Percentiles rank a stretch among this genome's conserved stretches.
Conservation (phyloP, 2,888 invertebrate species). For the Diaperis boleti region DNA sequence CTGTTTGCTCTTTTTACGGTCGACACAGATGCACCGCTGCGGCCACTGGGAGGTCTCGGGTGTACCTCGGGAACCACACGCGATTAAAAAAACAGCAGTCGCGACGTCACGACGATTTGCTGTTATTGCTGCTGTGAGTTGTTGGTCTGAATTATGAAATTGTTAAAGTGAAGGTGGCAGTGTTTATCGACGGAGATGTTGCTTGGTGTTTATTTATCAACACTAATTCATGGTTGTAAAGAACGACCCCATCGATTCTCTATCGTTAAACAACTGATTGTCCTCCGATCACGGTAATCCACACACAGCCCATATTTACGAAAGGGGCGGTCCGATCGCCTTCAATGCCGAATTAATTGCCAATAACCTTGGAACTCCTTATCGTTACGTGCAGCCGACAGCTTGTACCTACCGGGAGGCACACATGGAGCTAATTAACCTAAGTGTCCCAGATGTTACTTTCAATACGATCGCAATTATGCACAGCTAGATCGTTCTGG, state of each 20-base stretch:
- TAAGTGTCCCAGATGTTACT: slow-evolving; percentile 37
- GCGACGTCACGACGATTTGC: no score
- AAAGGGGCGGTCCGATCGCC: slow-evolving; percentile 24
- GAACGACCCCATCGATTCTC: slow-evolving; percentile 42
- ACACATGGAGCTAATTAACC: slow-evolving; percentile 36
- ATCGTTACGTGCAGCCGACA: slow-evolving; percentile 25
- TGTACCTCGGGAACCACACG: slow-evolving; percentile 10
- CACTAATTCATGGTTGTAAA: slow-evolving; percentile 29
- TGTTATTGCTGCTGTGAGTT: no score
- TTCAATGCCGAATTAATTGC: slow-evolving; percentile 35
- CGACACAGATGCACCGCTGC: slow-evolving; percentile 25
- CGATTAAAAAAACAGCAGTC: slow-evolving; percentile 8
- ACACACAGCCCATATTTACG: slow-evolving; percentile 32
- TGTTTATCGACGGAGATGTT: no score
- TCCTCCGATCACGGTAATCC: slow-evolving; percentile 48
- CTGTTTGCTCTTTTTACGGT: slow-evolving; percentile 38
- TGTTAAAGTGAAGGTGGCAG: no score
- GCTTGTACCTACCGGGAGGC: slow-evolving; percentile 32
- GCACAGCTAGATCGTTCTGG: slow-evolving; percentile 27
- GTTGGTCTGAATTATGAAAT: no score
- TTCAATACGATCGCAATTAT: slow-evolving; percentile 38
- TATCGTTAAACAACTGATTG: slow-evolving; percentile 49
- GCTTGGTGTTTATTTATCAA: no score
- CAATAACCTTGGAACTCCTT: slow-evolving; percentile 31
- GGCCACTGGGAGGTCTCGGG: slow-evolving; percentile 6